These are phyloP conservation scores for Lepus europaeus DNA, from an alignment of 2,113 vertebrate species.

Conservation along the genomic window DNA sequence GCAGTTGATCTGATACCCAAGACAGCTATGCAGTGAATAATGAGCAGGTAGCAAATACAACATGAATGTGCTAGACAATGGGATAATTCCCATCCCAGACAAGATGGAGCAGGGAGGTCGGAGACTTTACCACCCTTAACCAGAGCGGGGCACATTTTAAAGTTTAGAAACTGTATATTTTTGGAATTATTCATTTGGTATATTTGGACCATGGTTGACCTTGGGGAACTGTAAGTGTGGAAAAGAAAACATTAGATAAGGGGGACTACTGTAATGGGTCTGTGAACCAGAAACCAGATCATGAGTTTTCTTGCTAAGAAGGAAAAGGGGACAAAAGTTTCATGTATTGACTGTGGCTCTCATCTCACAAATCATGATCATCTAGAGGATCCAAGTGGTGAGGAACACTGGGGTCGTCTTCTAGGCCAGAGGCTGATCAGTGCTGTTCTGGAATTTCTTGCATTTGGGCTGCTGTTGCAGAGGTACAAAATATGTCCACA, in stretches of 20 bases:
- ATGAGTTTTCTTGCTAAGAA: not conserved
- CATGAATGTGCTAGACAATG: too few species aligned
- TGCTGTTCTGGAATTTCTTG: not conserved
- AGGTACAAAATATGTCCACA: not conserved
- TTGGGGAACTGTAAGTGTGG: too few species aligned
- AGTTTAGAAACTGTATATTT: not conserved
- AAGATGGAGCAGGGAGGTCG: not conserved
- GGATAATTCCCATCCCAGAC: too few species aligned
- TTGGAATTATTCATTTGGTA: not conserved
- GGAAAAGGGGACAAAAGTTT: not conserved
- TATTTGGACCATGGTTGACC: not conserved
- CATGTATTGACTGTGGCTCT: not conserved
- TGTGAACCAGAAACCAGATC: conserved; percentile 25
- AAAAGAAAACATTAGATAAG: not conserved
- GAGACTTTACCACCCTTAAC: not conserved
- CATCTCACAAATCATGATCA: not conserved
- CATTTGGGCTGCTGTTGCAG: not conserved
- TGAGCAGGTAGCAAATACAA: too few species aligned
- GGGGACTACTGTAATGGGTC: not conserved
- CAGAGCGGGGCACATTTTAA: not conserved
- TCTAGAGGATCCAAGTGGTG: not conserved
- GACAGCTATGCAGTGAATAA: not conserved
- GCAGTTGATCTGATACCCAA: too few species aligned
- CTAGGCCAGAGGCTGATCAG: not conserved
- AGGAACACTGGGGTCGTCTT: not conserved